Evolutionary conservation across 2,113 vertebrate species (phyloP).

Genomic region (human (Homo sapiens)): GRCh38 chr20:60143501-60144000

Average conservation of each 20-base stretch:
- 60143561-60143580: fast-evolving
- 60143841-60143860: fast-evolving
- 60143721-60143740: not conserved
- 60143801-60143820: not conserved
- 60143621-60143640: too few relatives aligned
- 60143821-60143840: not conserved
- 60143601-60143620: not conserved
- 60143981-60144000: not conserved
- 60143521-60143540: too few relatives aligned
- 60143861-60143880: not conserved
- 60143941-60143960: not conserved
- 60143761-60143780: not conserved
- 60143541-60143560: not conserved
- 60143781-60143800: too few relatives aligned
- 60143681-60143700: not conserved
- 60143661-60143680: not conserved
- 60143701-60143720: not conserved
- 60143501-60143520: not conserved
- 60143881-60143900: not conserved
- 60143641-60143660: not conserved
- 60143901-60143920: not conserved
- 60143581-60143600: not conserved
- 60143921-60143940: not conserved
- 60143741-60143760: not conserved
- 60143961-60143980: not conserved